Evolutionary conservation across 2,113 vertebrate species (phyloP), one percentile per base, ranked within the genome.

Genomic region (Tiliqua scincoides): DNA sequence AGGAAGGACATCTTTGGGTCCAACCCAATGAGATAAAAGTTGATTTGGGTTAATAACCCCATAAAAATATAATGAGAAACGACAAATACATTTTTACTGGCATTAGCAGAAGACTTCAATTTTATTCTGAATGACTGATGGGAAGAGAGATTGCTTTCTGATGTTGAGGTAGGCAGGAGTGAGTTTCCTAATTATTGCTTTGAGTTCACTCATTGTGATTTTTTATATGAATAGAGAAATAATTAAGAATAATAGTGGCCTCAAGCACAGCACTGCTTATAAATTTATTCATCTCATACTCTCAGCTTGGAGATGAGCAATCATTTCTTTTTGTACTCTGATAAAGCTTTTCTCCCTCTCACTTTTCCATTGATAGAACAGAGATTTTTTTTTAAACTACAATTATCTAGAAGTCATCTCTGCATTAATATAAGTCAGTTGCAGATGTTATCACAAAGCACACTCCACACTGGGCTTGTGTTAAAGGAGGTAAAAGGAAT

Each of bases 161-260:
- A 62, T 3, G 1, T 82, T 48, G 59, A 78, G 89, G 87, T 88
- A 84, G 76, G 82, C 73, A 91, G 82, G 73, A 87, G 63, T 78
- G 87, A 73, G 73, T 92, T 89, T 59, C 30, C 35, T 90, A 89
- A 90, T 93, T 83, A 93, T 75, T 92, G 63, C 89, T 91, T 93
- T 91, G 85, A 75, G 63, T 93, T 73, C 87, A 91, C 88, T 72
- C 62, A n/a, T 88, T 93, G 85, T 88, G 90, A 75, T 87, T 93
- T 92, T 79, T 90, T 37, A 65, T 81, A 0, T n/a, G 40, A 89
- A 84, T 89, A 91, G 81, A 78, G 74, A 83, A 91, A 87, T 82
- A 93, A 89, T 92, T 88, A 78, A 80, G 83, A 84, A 88, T 90
- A 93, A 78, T 43, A 88, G 79, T 54, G 71, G 48, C 71, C 71